Evolutionary conservation across 2,113 vertebrate species (phyloP).

Genomic region (Vireo altiloquus): DNA sequence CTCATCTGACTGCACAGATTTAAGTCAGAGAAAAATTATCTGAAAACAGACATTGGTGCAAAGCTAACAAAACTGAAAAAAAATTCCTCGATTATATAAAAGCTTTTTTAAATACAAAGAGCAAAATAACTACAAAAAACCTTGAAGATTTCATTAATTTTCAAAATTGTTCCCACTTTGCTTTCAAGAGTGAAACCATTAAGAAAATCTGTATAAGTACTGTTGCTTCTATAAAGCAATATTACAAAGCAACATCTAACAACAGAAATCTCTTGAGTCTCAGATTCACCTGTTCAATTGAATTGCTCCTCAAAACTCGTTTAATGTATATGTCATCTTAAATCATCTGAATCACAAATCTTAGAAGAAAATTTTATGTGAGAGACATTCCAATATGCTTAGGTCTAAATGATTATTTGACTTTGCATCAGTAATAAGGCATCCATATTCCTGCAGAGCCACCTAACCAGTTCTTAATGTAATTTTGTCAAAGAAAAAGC

Average conservation of each 20-base stretch:
- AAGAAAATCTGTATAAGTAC: not conserved
- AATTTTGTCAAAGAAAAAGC: not conserved
- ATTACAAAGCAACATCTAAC: not conserved
- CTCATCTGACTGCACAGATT: not conserved
- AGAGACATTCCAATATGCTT: slow-evolving; percentile 1
- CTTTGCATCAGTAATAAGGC: slow-evolving; percentile 4
- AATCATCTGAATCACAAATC: slow-evolving; percentile 16
- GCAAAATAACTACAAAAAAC: not conserved
- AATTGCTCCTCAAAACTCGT: not conserved
- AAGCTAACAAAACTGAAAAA: not conserved
- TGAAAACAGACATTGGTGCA: not conserved
- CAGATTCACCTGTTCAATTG: not conserved
- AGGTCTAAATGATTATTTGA: not conserved
- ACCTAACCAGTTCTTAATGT: not conserved
- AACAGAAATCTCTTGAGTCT: not conserved
- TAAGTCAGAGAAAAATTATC: not conserved
- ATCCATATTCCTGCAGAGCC: not conserved
- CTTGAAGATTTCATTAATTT: not conserved
- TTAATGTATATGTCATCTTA: not conserved
- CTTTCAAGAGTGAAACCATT: not conserved
- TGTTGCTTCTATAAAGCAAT: not conserved
- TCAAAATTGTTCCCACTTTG: not conserved
- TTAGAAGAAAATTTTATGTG: not conserved
- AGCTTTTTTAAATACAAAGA: not conserved
- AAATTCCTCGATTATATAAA: not conserved